A percentile compares a stretch with the other conserved stretches of the same genome.
Conservation (phyloP, 1,140 invertebrate species). For the Solenopsis invicta region DNA sequence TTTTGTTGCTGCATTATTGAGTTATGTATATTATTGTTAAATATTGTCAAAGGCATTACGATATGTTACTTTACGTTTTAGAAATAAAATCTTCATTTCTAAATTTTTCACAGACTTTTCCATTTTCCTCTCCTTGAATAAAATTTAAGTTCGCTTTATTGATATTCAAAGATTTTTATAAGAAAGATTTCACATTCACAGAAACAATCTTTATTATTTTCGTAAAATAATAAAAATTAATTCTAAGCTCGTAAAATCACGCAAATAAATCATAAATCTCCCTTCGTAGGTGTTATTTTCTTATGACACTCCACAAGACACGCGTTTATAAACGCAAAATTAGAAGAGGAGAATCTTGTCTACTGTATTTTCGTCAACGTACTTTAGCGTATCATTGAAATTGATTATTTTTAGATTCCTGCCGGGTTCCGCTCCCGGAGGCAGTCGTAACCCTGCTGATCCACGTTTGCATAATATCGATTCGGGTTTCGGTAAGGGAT, state of each 20-base stretch:
- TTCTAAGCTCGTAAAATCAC: not conserved
- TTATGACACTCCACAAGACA: not conserved
- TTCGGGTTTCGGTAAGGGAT: conserved; percentile 31
- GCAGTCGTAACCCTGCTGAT: not conserved
- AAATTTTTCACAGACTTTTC: not conserved
- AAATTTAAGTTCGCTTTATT: not conserved
- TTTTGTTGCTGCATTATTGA: not conserved
- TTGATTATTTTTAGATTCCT: conserved; percentile 15
- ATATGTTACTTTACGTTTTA: not conserved
- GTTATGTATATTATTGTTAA: not conserved
- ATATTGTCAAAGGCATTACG: not conserved
- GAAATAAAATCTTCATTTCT: not conserved
- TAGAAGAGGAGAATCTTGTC: not conserved
- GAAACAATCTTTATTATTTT: too few relatives aligned
- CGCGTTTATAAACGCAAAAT: not conserved
- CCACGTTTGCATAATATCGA: conserved; percentile 66
- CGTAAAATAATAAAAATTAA: conserved; percentile 21
- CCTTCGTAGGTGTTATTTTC: not conserved
- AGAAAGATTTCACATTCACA: conserved; percentile 14
- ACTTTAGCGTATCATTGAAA: not conserved
- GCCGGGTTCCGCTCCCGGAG: not conserved
- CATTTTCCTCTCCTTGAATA: not conserved
- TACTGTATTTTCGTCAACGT: not conserved
- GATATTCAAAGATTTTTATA: not conserved
- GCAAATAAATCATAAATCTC: not conserved